Conservation (phyloP, 2,113 vertebrate species). For the Pelmatolapia mariae region DNA sequence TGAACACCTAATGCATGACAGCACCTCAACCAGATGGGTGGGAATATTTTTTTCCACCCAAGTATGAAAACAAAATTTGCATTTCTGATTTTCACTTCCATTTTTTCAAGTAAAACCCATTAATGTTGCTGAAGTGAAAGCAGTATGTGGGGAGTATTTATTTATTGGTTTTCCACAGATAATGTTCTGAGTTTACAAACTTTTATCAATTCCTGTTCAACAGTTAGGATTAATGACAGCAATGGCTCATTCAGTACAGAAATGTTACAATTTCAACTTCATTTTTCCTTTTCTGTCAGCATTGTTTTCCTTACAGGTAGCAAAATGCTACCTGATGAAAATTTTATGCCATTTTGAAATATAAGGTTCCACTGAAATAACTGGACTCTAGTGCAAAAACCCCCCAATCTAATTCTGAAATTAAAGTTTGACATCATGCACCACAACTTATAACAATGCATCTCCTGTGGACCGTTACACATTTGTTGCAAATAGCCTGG, state of each 20-base stretch:
- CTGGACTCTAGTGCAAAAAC: conserved; percentile 37
- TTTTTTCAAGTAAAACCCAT: not conserved
- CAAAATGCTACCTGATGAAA: not conserved
- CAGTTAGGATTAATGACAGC: not conserved
- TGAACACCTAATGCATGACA: conserved; percentile 26
- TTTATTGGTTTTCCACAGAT: not conserved
- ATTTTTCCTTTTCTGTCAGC: not conserved
- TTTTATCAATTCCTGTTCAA: not conserved
- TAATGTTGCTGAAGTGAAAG: not conserved
- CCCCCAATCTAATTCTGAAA: not conserved
- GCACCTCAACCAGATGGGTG: conserved; percentile 12
- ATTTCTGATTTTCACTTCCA: conserved; percentile 32
- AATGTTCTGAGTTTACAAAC: not conserved
- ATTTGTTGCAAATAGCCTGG: not conserved
- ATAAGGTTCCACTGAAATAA: conserved; percentile 29
- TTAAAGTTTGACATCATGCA: not conserved
- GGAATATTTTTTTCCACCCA: conserved; percentile 12
- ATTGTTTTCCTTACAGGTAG: not conserved
- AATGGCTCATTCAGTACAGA: not conserved
- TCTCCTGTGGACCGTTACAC: not conserved
- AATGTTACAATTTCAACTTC: not conserved
- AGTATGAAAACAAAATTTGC: conserved; percentile 7
- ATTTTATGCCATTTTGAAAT: not conserved
- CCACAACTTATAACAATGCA: not conserved
- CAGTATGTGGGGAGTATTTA: not conserved